A percentile compares a stretch with the other conserved stretches of the same genome.
These are phyloP conservation scores for Piprites chloris DNA, from an alignment of 2,113 vertebrate species.

Conservation along the genomic window DNA sequence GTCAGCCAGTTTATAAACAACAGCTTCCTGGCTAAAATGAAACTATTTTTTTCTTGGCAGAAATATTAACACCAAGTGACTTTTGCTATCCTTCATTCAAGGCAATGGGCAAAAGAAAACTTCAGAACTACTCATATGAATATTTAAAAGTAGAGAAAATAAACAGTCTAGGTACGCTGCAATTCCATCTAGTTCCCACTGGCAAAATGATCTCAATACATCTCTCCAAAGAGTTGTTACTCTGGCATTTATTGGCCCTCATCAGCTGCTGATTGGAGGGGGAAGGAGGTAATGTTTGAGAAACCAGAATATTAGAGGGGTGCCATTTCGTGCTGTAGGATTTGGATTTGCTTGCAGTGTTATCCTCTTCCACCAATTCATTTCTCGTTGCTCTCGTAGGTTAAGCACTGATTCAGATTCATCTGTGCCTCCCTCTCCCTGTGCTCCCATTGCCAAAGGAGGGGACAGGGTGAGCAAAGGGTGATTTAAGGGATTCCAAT, in stretches of 20 bases:
- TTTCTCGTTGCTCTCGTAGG: not conserved
- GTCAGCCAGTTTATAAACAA: not conserved
- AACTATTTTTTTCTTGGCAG: not conserved
- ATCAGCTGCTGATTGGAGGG: slow-evolving; percentile 1
- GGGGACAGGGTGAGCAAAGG: not conserved
- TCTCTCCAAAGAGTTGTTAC: slow-evolving; percentile 37
- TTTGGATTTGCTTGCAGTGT: not conserved
- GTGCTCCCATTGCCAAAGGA: not conserved
- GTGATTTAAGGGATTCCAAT: not conserved
- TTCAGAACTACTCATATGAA: slow-evolving; percentile 35
- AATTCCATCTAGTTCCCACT: slow-evolving; percentile 24
- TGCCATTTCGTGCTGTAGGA: not conserved
- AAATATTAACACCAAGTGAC: not conserved
- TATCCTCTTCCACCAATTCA: not conserved
- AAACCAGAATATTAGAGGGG: not conserved
- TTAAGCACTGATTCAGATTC: not conserved
- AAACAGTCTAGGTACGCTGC: slow-evolving; percentile 35
- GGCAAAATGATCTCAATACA: slow-evolving; percentile 33
- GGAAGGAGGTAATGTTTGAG: not conserved
- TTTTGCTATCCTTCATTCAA: slow-evolving; percentile 2
- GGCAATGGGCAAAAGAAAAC: not conserved
- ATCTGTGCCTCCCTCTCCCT: not conserved
- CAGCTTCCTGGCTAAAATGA: not conserved
- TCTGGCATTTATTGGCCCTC: slow-evolving; percentile 34
- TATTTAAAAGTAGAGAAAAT: slow-evolving; percentile 46